phyloP scores from a whole-genome alignment of 1,140 invertebrate species.

The Drosophila sulfurigaster region DNA sequence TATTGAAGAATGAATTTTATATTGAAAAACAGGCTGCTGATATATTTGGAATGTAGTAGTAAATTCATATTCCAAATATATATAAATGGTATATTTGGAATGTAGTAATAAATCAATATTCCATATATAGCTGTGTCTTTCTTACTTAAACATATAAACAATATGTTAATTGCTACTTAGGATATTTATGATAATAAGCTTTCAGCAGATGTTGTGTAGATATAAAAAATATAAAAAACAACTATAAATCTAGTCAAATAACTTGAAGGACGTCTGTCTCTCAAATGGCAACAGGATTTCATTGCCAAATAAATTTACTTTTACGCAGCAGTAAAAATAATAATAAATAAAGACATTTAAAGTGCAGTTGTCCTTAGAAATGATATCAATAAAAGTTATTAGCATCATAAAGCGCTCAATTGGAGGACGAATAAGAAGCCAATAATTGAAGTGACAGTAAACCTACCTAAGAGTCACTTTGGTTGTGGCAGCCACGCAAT shows the following conservation, averaged over 20 bases:
- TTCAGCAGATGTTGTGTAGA: no score
- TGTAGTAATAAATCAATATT: no score
- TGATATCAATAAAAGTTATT: conserved; percentile 3
- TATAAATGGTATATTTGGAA: no score
- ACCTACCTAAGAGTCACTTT: neutral
- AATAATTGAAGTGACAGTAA: neutral
- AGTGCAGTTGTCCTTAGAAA: conserved; percentile 13
- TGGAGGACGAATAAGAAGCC: neutral
- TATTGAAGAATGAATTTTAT: no score
- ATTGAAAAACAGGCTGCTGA: no score
- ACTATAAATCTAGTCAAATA: neutral
- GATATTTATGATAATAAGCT: no score
- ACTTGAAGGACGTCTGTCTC: neutral
- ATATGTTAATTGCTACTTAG: no score
- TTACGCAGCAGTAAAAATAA: neutral
- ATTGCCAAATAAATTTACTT: neutral
- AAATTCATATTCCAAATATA: no score
- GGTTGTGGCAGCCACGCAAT: neutral
- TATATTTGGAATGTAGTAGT: no score
- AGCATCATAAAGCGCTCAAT: neutral
- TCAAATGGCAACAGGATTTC: neutral
- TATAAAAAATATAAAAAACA: no score
- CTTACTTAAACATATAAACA: no score
- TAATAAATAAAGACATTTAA: neutral
- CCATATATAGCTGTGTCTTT: no score